phyloP scores from a whole-genome alignment of 2,113 vertebrate species.

The Leptosomus discolor region DNA sequence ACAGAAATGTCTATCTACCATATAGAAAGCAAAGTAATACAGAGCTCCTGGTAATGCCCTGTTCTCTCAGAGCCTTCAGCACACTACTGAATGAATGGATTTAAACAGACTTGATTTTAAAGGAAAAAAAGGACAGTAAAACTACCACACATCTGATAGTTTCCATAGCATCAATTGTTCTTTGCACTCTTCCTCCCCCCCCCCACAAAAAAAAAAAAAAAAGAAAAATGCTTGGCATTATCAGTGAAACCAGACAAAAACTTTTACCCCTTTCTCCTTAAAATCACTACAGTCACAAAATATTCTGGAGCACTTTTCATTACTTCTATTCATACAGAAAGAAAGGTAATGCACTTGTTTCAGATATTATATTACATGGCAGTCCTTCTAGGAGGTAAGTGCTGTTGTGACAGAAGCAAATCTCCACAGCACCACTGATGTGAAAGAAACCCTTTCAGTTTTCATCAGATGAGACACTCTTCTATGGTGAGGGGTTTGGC shows the following conservation, averaged over 20 bases:
- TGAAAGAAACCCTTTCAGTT: conserved; percentile 24
- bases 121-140: not conserved
- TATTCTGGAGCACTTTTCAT: not conserved
- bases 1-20: not conserved
- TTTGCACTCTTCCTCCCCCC: not conserved
- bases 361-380: not conserved
- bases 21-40: not conserved
- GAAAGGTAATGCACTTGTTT: conserved; percentile 10
- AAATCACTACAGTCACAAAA: not conserved
- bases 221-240: not conserved
- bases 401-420: conserved; percentile 42
- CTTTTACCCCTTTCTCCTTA: not conserved
- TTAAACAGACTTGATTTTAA: not conserved
- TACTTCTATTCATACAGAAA: conserved; percentile 1
- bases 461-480: not conserved
- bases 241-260: not conserved
- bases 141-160: accelerated
- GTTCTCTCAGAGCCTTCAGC: not conserved
- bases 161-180: not conserved
- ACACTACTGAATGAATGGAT: not conserved
- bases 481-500: not conserved
- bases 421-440: conserved; percentile 6
- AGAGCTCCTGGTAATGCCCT: not conserved
- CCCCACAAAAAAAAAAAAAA: not conserved
- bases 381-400: conserved; percentile 12